A percentile compares a stretch with the other conserved stretches of the same genome.
Conservation (phyloP, 2,888 invertebrate species). For the Agrotis ipsilon region DNA sequence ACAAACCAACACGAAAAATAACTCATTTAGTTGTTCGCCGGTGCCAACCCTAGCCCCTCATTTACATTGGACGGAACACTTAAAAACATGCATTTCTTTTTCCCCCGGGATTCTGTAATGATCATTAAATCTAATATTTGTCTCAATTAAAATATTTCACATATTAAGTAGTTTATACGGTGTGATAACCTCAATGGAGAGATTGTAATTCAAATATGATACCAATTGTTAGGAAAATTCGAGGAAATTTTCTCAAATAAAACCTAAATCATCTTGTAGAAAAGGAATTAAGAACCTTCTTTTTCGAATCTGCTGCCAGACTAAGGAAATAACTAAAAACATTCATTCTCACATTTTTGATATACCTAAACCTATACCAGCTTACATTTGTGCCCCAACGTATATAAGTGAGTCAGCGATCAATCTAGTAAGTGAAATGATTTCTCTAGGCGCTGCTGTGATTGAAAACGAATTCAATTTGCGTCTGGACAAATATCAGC, state of each 20-base stretch:
- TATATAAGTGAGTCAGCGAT: constrained; percentile 45
- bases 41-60: constrained; percentile 49
- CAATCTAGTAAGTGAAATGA: constrained; percentile 54
- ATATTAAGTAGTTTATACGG: no score
- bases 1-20: constrained; percentile 62
- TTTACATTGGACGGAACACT: constrained; percentile 56
- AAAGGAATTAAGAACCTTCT: no score
- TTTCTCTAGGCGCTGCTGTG: constrained; percentile 54
- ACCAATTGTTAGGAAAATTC: no score
- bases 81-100: constrained; percentile 52
- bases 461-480: constrained; percentile 64
- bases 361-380: neutral
- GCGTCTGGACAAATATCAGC: constrained; percentile 56
- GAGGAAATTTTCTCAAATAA: no score
- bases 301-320: neutral
- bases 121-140: constrained; percentile 16
- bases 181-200: no score
- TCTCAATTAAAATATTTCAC: neutral
- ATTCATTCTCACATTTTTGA: no score
- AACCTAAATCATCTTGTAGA: no score
- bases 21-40: constrained; percentile 68
- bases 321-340: neutral
- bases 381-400: constrained; percentile 16
- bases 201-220: no score
- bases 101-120: constrained; percentile 5